Evolutionary conservation across 2,888 invertebrate genomes (phyloP).

Genomic region (Xanthorhoe designata): DNA sequence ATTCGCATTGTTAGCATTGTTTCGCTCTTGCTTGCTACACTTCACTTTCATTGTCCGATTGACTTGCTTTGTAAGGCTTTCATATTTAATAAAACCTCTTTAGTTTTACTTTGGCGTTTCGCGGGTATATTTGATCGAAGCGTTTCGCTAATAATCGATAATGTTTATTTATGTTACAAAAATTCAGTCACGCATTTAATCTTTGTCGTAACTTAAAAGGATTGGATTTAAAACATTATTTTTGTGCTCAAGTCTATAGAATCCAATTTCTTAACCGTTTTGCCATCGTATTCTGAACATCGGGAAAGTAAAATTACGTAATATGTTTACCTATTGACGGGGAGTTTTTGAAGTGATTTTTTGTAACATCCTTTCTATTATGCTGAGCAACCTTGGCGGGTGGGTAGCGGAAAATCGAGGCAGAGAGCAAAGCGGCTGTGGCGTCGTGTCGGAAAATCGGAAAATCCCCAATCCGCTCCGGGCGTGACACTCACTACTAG

Average conservation of each 20-base stretch:
- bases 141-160: background rate
- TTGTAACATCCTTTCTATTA: constrained; percentile 49
- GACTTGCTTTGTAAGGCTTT: constrained; percentile 52
- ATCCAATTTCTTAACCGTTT: constrained; percentile 44
- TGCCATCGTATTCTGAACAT: constrained; percentile 28
- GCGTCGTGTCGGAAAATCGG: constrained; percentile 65
- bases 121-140: background rate
- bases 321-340: constrained; percentile 42
- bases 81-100: constrained; percentile 45
- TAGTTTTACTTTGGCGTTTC: background rate
- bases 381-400: constrained; percentile 51
- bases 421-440: constrained; percentile 47
- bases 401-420: constrained; percentile 56
- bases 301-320: constrained; percentile 37
- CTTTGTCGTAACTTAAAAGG: constrained; percentile 34
- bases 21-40: constrained; percentile 57
- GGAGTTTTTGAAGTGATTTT: constrained; percentile 41
- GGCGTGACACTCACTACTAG: constrained; percentile 58
- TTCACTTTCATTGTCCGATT: constrained; percentile 60
- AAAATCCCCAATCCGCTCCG: constrained; percentile 64
- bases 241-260: constrained; percentile 36
- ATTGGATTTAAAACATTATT: constrained; percentile 32
- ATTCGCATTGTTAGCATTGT: constrained; percentile 60
- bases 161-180: background rate
- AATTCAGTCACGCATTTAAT: constrained; percentile 42